Conservation (phyloP, 2,113 vertebrate species). For the Telmatochromis bifrenatus region DNA sequence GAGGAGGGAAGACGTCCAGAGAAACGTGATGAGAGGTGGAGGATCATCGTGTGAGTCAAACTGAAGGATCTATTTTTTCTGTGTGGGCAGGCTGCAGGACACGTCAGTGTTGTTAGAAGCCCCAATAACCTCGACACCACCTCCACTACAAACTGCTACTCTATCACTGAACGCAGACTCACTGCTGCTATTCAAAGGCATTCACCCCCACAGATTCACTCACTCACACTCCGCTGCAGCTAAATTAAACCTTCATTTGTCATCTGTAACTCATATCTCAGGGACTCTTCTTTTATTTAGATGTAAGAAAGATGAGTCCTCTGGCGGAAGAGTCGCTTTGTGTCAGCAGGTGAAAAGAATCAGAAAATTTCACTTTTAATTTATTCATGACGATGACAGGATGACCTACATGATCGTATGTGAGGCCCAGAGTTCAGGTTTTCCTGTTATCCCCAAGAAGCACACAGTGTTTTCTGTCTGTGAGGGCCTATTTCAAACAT, state of each 20-base stretch:
- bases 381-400: background rate
- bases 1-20: background rate
- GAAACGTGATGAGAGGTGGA: conserved; percentile 26
- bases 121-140: conserved; percentile 41
- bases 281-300: background rate
- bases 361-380: background rate
- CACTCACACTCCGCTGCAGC: background rate
- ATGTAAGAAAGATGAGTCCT: background rate
- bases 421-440: background rate
- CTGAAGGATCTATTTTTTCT: conserved; percentile 36
- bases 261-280: background rate
- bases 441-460: background rate
- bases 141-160: conserved; percentile 40
- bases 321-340: background rate
- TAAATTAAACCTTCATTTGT: conserved; percentile 3
- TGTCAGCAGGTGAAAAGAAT: background rate
- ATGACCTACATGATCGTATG: background rate
- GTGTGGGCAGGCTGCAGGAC: conserved; percentile 23
- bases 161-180: conserved; percentile 9
- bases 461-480: background rate
- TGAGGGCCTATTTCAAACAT: background rate
- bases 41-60: conserved; percentile 28
- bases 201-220: conserved; percentile 20
- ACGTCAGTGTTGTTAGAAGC: conserved; percentile 39
- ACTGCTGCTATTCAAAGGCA: conserved; percentile 32